These are phyloP conservation scores for Platycnemis pennipes DNA, from an alignment of 2,888 invertebrate species.

Conservation along the genomic window DNA sequence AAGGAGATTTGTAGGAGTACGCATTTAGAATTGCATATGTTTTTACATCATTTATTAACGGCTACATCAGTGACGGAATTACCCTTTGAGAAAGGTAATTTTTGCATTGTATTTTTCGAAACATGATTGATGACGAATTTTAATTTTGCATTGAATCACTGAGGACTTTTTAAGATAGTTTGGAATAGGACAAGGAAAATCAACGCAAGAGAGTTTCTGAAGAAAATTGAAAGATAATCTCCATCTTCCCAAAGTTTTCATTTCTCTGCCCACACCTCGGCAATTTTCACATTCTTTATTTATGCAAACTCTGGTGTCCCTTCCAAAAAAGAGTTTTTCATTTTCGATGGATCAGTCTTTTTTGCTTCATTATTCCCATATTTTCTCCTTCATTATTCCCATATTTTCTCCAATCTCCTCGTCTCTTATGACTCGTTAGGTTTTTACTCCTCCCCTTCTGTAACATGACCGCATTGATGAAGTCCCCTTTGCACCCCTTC, in stretches of 20 bases:
- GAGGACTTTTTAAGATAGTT: too few relatives aligned
- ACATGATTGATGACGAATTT: too few relatives aligned
- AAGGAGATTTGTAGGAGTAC: too few relatives aligned
- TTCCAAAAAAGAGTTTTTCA: not conserved
- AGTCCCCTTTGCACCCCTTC: not conserved
- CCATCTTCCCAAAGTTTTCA: not conserved
- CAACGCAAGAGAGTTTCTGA: not conserved
- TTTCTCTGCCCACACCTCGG: not conserved
- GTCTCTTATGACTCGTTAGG: not conserved
- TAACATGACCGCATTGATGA: not conserved
- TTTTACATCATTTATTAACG: not conserved
- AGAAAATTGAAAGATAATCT: conserved; percentile 29
- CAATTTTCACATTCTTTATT: not conserved
- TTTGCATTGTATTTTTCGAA: not conserved
- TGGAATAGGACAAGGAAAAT: not conserved
- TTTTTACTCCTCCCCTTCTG: not conserved
- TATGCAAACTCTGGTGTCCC: not conserved
- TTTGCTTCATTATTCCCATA: not conserved
- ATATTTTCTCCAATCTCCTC: not conserved
- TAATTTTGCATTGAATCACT: too few relatives aligned
- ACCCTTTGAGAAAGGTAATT: not conserved
- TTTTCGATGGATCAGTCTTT: not conserved
- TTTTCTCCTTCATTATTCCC: not conserved
- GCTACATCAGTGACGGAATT: too few relatives aligned
- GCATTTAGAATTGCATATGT: not conserved